A percentile compares a stretch with the other conserved stretches of the same genome.
phyloP scores from a whole-genome alignment of 2,113 vertebrate genomes.

The Acinonyx jubatus region DNA sequence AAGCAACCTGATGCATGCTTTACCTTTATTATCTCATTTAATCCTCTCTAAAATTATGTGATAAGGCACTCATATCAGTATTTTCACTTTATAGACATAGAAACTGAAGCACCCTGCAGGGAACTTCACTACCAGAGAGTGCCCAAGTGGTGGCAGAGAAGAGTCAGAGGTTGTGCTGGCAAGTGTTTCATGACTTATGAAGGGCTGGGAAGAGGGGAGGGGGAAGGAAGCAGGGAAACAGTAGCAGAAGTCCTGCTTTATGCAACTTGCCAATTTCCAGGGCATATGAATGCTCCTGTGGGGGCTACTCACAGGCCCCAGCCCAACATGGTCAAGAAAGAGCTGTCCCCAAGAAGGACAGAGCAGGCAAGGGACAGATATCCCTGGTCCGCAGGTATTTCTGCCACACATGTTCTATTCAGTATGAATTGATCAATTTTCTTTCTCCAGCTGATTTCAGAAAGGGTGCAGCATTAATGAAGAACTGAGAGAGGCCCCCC shows the following conservation, averaged over 20 bases:
- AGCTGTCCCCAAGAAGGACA: neutral
- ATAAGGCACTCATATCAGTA: neutral
- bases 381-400: neutral
- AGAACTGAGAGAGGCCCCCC: neutral
- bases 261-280: neutral
- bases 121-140: neutral
- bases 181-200: neutral
- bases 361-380: no score
- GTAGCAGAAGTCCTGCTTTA: neutral
- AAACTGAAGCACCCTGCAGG: neutral
- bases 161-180: neutral
- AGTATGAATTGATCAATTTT: neutral
- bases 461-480: neutral
- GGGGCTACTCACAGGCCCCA: neutral
- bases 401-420: neutral
- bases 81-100: neutral
- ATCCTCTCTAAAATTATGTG: neutral
- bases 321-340: neutral
- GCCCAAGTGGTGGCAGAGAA: neutral
- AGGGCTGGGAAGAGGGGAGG: fast-evolving
- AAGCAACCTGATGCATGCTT: neutral
- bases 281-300: neutral
- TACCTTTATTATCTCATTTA: neutral
- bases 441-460: neutral
- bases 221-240: neutral